Conservation (phyloP, 2,888 invertebrate genomes). For the Calameuta filiformis region DNA sequence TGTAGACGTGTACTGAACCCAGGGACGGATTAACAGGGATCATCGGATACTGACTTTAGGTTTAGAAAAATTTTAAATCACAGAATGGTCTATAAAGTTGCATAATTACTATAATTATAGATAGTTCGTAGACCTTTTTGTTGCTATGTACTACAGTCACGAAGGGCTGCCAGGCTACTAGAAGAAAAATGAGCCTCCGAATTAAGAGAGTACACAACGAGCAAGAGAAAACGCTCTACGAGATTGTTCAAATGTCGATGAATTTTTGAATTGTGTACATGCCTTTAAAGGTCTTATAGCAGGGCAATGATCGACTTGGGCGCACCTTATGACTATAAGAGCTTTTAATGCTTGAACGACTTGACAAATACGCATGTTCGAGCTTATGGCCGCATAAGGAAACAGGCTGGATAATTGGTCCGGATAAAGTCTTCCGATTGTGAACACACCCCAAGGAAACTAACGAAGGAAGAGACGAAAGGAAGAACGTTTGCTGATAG, state of each 20-base stretch:
- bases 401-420: slow-evolving; percentile 24
- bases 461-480: not conserved
- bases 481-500: not conserved
- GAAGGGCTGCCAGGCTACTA: not conserved
- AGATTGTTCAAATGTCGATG: not conserved
- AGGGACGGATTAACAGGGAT: not conserved
- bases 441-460: slow-evolving; percentile 2
- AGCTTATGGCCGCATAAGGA: not conserved
- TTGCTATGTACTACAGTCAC: not conserved
- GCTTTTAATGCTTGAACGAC: not conserved
- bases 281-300: not conserved
- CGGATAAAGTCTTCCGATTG: slow-evolving; percentile 19
- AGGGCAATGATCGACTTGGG: not conserved
- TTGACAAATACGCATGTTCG: not conserved
- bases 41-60: not conserved
- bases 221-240: not conserved
- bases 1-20: not conserved
- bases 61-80: not conserved
- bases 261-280: not conserved
- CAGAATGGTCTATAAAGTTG: not conserved
- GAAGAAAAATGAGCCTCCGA: not conserved
- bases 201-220: not conserved
- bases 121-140: not conserved
- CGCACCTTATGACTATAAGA: not conserved
- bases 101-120: not conserved